Evolutionary conservation across 2,113 vertebrate species (phyloP), one percentile per base, ranked within the genome.

Genomic region (Megaceryle maxima): DNA sequence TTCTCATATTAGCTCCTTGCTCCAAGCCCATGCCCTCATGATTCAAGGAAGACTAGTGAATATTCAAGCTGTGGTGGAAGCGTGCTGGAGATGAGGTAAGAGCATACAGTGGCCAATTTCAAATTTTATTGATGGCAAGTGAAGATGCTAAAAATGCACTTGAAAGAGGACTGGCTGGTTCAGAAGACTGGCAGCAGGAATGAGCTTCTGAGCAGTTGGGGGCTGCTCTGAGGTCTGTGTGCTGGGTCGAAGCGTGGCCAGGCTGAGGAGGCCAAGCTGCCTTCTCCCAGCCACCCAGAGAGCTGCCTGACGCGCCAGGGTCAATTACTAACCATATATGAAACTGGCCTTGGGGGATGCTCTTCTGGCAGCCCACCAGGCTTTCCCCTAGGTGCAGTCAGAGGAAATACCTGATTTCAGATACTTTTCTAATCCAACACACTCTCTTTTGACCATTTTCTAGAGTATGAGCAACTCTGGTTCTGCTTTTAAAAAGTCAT

Each of bases 161-260:
- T 70, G 35, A 28, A 81, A 62, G 41, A 87, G 69, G 29, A 57
- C 39, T n/a, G 26, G 19, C 46, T 70, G 19, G 20, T 60, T 74
- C 50, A 70, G 56, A 56, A 74, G 35, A 24, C 13, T 50, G 44
- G 73, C 33, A 48, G 46, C 66, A 59, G 66, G 53, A 76, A 29
- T 51, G 43, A 55, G 39, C n/a, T 75, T 48, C 25, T 41, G 53
- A 24, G 33, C 22, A 12, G 33, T 1, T 1, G 2, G 39, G 16
- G 16, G 19, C 39, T 39, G 10, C 44, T 60, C 39, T 55, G n/a
- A 48, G 39, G 17, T 62, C 29, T 2, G 0, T 1, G 1, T 48
- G 24, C 14, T 55, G 53, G 19, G 20, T 60, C 37, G 31, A n/a
- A 80, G 20, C 1, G 2, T 44, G 60, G 29, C 57, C 41, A 37